Evolutionary conservation across 2,888 invertebrate species (phyloP), one percentile per base, ranked within the genome.

Genomic region (Hydrotaea cyrtoneurina): DNA sequence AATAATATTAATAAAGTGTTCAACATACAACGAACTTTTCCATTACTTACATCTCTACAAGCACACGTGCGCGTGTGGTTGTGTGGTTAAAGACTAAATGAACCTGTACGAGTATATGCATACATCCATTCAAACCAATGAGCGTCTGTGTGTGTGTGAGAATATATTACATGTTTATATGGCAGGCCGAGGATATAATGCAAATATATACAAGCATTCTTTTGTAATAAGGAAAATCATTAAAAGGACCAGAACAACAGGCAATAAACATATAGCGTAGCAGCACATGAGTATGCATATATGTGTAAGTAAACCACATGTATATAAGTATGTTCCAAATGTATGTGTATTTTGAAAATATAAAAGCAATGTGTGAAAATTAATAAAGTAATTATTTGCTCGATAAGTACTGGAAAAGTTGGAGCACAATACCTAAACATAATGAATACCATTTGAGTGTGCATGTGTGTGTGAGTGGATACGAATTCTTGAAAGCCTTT

Each of bases 331-430:
- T 57, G n/a, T 39, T 39, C 39, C 39, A 21, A 31, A 31, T 39
- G 39, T 39, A 10, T 39, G 39, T 39, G 39, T 39, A 62, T 62
- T 26, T 31, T 62, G 59, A 31, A 62, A 62, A 62, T n/a, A 23
- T 59, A 36, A 17, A 75, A 26, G 46, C 43, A 69, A 78, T 71
- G 26, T 78, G 55, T 55, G 15, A 71, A 78, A 57, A 78, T 78
- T 55, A 69, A 78, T 69, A 55, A 36, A 66, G 66, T 78, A 78
- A 59, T 78, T 77, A 78, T 69, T 71, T 71, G 55, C 19, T 71
- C 31, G 11, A 31, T 69, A 78, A 78, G 46, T 55, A 57, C 57
- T 26, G 15, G 13, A 26, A 57, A 23, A 59, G n/a, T 59, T 26
- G 11, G 10, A 19, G 55, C 15, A 59, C 59, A 11, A 59, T 59